Percentiles rank a stretch among this genome's conserved stretches.
phyloP scores from a whole-genome alignment of 2,113 vertebrate species.

The Sylvietta virens region DNA sequence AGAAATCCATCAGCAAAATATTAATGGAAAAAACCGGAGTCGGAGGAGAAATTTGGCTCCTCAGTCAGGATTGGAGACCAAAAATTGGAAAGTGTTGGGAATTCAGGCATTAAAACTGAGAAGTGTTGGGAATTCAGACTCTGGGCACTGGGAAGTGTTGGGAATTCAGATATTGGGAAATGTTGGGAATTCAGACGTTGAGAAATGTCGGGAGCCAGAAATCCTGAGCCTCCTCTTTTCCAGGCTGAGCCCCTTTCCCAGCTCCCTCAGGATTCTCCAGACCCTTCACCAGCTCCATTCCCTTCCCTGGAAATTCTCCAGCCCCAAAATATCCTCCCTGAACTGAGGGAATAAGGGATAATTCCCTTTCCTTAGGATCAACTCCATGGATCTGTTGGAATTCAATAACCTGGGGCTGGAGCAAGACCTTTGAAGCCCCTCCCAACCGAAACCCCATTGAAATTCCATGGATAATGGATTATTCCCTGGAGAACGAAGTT shows the following conservation, averaged over 20 bases:
- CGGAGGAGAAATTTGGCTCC: neutral
- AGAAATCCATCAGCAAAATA: conserved; percentile 25
- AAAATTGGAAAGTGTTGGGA: neutral
- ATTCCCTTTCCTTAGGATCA: neutral
- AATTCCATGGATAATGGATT: neutral
- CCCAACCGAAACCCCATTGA: neutral
- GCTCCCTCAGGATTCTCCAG: neutral
- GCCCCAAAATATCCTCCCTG: neutral
- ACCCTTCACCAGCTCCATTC: neutral
- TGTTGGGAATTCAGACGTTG: neutral
- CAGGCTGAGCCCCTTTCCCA: neutral
- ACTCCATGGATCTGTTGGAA: neutral
- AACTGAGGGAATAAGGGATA: neutral
- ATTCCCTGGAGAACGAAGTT: neutral
- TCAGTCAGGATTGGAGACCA: neutral
- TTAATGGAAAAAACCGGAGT: neutral
- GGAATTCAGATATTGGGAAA: neutral
- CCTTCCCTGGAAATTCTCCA: neutral
- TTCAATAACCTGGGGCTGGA: neutral
- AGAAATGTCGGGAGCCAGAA: neutral
- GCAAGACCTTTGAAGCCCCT: neutral
- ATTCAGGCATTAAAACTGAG: neutral
- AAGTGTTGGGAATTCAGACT: neutral
- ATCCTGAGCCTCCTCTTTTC: neutral
- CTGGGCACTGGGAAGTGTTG: neutral